Evolutionary conservation across 2,888 invertebrate genomes (phyloP).

Genomic region (Craniophora ligustri): DNA sequence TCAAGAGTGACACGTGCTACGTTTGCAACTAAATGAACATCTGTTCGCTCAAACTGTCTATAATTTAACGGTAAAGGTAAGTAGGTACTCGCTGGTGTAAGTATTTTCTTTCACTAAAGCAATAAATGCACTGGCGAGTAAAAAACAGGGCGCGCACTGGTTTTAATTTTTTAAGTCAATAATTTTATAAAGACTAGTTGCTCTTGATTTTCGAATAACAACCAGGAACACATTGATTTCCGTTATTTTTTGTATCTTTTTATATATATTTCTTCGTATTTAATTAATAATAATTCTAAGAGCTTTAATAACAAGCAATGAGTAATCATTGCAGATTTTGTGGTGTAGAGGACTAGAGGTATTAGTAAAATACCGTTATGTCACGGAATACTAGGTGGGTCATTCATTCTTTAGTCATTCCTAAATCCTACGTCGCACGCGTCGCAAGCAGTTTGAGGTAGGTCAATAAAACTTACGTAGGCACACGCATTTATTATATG

Average conservation of each 20-base stretch:
- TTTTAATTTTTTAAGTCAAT: neutral
- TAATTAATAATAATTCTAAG: too few relatives aligned
- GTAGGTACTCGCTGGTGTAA: conserved; percentile 4
- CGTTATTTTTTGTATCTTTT: too few relatives aligned
- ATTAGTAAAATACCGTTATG: too few relatives aligned
- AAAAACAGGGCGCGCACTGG: neutral
- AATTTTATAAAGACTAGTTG: neutral
- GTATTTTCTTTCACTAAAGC: too few relatives aligned
- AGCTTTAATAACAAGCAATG: too few relatives aligned
- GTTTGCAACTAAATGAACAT: conserved; percentile 77
- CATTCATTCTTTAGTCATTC: too few relatives aligned
- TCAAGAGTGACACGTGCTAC: conserved; percentile 80
- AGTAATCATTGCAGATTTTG: too few relatives aligned
- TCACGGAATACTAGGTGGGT: too few relatives aligned
- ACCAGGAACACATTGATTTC: too few relatives aligned
- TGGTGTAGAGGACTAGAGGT: too few relatives aligned
- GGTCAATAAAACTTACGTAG: neutral
- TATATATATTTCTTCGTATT: too few relatives aligned
- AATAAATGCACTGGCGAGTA: neutral
- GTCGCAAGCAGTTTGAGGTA: neutral
- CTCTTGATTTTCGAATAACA: neutral
- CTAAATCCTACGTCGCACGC: neutral
- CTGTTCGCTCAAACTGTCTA: conserved; percentile 66
- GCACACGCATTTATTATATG: too few relatives aligned
- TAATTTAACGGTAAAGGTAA: conserved; percentile 36